Percentiles rank a stretch among this genome's conserved stretches.
phyloP scores from a whole-genome alignment of 2,113 vertebrate species.

The Vimba vimba region DNA sequence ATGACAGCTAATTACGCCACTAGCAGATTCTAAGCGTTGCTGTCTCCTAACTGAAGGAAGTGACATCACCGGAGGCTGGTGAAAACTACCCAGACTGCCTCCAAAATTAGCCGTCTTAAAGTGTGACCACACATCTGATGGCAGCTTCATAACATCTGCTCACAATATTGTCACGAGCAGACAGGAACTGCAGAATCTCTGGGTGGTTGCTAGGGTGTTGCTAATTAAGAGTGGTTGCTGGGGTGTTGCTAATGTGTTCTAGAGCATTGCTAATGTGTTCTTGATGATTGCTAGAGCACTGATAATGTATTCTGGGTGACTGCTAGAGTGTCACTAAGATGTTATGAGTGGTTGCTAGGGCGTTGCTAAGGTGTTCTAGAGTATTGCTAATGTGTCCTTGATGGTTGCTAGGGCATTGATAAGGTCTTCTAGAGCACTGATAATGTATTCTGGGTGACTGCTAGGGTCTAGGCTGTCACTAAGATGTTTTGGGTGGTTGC shows the following conservation, averaged over 20 bases:
- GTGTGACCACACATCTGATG: constrained; percentile 20
- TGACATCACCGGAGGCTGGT: not conserved
- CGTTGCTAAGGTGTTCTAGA: no score
- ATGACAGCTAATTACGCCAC: not conserved
- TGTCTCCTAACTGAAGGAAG: not conserved
- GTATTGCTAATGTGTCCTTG: no score
- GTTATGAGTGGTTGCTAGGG: no score
- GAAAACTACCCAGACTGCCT: not conserved
- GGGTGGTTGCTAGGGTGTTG: not conserved
- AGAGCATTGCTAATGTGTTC: not conserved
- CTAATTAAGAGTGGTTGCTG: not conserved
- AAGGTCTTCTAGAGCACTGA: no score
- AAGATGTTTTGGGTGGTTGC: no score
- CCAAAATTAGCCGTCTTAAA: constrained; percentile 16
- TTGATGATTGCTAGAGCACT: not conserved
- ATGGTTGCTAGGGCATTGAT: no score
- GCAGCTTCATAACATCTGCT: not conserved
- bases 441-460: no score
- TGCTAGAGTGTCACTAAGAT: no score
- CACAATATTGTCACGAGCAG: not conserved
- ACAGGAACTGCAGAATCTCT: not conserved
- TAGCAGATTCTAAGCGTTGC: not conserved
- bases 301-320: no score
- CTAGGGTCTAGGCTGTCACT: no score
- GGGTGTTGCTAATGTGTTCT: not conserved